Evolutionary conservation across 2,113 vertebrate genomes (phyloP).

Genomic region (Istiophorus platypterus): DNA sequence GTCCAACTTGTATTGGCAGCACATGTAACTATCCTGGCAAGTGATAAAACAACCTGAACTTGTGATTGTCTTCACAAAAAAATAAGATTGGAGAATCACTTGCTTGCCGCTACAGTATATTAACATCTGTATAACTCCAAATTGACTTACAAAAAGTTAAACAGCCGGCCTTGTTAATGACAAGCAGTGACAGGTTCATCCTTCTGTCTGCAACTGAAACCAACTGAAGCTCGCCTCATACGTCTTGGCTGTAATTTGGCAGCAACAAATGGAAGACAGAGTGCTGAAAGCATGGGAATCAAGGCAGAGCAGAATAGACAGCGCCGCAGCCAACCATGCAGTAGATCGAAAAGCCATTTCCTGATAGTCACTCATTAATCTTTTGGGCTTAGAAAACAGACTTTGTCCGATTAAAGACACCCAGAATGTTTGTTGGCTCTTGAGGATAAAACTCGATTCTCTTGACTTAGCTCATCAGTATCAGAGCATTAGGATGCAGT

Average conservation of each 20-base stretch:
- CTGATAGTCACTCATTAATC: background rate
- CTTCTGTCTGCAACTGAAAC: background rate
- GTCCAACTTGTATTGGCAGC: background rate
- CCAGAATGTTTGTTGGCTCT: background rate
- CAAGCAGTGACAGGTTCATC: background rate
- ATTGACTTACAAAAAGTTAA: background rate
- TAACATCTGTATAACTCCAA: background rate
- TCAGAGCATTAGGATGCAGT: background rate
- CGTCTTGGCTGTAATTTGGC: conserved; percentile 5
- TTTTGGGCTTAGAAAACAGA: background rate
- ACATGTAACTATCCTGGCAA: background rate
- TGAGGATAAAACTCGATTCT: background rate
- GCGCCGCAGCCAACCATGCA: background rate
- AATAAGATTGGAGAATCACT: background rate
- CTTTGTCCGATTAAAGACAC: background rate
- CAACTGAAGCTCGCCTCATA: background rate
- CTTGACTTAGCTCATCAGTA: background rate
- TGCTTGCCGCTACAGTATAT: background rate
- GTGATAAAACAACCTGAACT: background rate
- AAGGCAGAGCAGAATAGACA: background rate
- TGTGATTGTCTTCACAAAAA: background rate
- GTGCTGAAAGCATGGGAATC: background rate
- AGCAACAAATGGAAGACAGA: conserved; percentile 10
- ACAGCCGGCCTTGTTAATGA: background rate
- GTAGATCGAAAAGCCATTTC: background rate